phyloP scores from a whole-genome alignment of 2,797 vertebrate species.

The Coreius guichenoti region DNA sequence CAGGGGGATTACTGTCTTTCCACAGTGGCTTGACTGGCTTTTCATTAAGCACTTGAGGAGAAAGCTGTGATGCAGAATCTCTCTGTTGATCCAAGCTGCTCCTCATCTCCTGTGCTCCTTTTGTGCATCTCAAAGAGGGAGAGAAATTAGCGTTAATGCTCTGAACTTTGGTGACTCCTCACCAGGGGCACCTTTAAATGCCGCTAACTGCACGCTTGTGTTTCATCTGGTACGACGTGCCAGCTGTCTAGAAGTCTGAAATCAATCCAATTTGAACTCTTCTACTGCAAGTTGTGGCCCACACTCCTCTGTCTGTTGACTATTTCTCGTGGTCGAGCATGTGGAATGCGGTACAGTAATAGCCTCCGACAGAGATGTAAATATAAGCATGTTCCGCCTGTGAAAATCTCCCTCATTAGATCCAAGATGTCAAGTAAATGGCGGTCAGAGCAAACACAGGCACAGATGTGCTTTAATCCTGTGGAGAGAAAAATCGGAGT shows the following conservation, averaged over 20 bases:
- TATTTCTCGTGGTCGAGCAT: slow-evolving; percentile 26
- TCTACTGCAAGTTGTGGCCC: slow-evolving; percentile 21
- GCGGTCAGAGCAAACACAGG: slow-evolving; percentile 42
- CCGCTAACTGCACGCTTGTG: slow-evolving; percentile 15
- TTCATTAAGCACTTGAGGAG: slow-evolving; percentile 47
- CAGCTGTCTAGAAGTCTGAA: slow-evolving; percentile 36
- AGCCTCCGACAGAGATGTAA: slow-evolving; percentile 42
- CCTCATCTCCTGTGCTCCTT: slow-evolving; percentile 34
- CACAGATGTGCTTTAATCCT: slow-evolving; percentile 53
- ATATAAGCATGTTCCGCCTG: slow-evolving; percentile 43
- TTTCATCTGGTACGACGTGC: slow-evolving; percentile 11
- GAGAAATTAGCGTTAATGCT: slow-evolving; percentile 30
- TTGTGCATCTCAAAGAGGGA: slow-evolving; percentile 37
- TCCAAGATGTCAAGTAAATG: slow-evolving; percentile 42
- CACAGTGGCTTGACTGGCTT: slow-evolving; percentile 34
- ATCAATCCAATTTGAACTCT: not conserved
- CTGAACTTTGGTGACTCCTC: slow-evolving; percentile 38
- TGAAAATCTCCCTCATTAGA: slow-evolving; percentile 51
- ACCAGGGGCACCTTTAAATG: slow-evolving; percentile 27
- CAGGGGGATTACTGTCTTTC: slow-evolving; percentile 50
- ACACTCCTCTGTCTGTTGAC: not conserved
- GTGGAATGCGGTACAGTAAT: slow-evolving; percentile 29
- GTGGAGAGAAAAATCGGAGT: slow-evolving; percentile 28
- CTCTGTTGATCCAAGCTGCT: slow-evolving; percentile 54
- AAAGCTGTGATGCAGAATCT: slow-evolving; percentile 35